Conservation (phyloP, 2,888 invertebrate species). For the Drosophila meridionalis region DNA sequence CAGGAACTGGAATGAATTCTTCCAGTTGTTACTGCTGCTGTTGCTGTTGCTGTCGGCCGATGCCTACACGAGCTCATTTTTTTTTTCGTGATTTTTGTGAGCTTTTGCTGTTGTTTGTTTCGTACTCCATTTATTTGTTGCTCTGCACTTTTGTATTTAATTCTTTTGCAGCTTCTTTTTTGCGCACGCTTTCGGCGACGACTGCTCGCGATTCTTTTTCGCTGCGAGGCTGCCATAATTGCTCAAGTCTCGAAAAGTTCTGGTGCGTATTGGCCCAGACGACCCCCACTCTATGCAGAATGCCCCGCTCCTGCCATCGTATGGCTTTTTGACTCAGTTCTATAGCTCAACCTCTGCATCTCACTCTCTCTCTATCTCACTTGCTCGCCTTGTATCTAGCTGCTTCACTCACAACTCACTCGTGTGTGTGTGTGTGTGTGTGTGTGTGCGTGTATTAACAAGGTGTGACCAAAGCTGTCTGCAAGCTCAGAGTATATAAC, state of each 20-base stretch:
- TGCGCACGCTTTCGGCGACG: background rate
- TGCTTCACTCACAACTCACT: background rate
- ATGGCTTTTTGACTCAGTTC: background rate
- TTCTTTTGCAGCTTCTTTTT: constrained; percentile 27
- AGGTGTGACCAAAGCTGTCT: constrained; percentile 15
- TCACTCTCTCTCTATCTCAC: background rate
- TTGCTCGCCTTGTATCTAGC: background rate
- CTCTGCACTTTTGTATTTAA: constrained; percentile 34
- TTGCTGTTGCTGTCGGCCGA: constrained; percentile 23
- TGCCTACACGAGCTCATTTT: constrained; percentile 37
- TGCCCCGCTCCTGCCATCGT: background rate
- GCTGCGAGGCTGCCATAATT: constrained; percentile 33
- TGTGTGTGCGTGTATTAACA: background rate
- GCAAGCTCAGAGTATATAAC: background rate
- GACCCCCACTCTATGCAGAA: background rate
- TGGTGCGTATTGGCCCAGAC: constrained; percentile 37
- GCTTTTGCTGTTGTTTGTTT: constrained; percentile 10
- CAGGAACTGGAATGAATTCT: constrained; percentile 33
- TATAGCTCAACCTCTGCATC: background rate
- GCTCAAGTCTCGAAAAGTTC: constrained; percentile 30
- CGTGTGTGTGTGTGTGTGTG: background rate
- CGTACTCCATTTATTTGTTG: constrained; percentile 33
- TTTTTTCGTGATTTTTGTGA: background rate
- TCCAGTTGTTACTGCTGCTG: constrained; percentile 3
- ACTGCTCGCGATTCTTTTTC: constrained; percentile 23